Conservation (phyloP, 2,797 vertebrate genomes). For the Gymnoscopelus microlampas region DNA sequence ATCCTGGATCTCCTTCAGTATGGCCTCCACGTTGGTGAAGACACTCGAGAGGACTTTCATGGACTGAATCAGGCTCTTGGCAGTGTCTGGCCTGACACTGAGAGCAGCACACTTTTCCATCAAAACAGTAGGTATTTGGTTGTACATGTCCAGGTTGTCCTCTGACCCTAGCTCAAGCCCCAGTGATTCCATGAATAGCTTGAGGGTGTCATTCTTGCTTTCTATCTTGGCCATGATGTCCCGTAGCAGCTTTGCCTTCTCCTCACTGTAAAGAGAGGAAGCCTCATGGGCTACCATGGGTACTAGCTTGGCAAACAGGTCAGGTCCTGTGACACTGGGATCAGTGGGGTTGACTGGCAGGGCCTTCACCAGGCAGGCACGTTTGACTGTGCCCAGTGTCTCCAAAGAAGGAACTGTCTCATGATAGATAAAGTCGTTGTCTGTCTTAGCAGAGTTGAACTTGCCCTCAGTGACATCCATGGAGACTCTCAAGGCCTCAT, state of each 20-base stretch:
- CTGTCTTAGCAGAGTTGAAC: slow-evolving; percentile 96
- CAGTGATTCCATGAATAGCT: slow-evolving; percentile 99
- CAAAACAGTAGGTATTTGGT: slow-evolving; percentile 90
- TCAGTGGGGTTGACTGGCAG: slow-evolving; percentile 97
- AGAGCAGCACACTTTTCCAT: slow-evolving; percentile 98
- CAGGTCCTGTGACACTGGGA: slow-evolving; percentile 93
- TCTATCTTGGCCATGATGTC: slow-evolving; percentile 93
- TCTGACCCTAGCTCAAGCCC: slow-evolving; percentile 92
- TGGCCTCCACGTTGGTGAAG: slow-evolving; percentile 95
- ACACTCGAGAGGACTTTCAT: slow-evolving; percentile 98
- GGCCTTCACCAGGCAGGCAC: slow-evolving; percentile 94
- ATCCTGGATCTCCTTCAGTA: slow-evolving; percentile 89
- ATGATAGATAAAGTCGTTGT: slow-evolving; percentile 98
- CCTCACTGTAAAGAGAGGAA: slow-evolving; percentile 96
- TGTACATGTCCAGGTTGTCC: slow-evolving; percentile 92
- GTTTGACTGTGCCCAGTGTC: slow-evolving; percentile 93
- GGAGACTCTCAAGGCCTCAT: slow-evolving; percentile 93
- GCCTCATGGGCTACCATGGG: slow-evolving; percentile 98
- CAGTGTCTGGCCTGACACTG: slow-evolving; percentile 94
- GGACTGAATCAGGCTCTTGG: slow-evolving; percentile 94
- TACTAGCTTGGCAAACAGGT: slow-evolving; percentile 94
- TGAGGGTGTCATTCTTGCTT: slow-evolving; percentile 92
- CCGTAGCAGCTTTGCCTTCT: slow-evolving; percentile 95
- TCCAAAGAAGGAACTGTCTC: slow-evolving; percentile 92
- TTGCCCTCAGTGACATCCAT: slow-evolving; percentile 98